Percentiles rank a stretch among this genome's conserved stretches.
phyloP scores from a whole-genome alignment of 2,113 vertebrate species.

The Leucosticte australis region DNA sequence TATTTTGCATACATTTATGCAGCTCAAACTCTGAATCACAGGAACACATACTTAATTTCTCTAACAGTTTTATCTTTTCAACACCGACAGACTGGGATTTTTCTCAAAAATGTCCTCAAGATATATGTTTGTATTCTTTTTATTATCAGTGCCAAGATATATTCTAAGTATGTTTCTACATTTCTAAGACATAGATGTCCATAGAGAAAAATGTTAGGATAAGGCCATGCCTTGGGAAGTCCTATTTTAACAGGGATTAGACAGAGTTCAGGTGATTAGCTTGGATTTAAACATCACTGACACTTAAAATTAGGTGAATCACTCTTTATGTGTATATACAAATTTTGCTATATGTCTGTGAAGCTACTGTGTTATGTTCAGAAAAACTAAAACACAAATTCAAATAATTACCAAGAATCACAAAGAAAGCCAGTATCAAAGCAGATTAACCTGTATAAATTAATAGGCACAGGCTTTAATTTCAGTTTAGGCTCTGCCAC shows the following conservation, averaged over 20 bases:
- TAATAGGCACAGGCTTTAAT: background rate
- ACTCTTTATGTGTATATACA: background rate
- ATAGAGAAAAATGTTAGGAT: background rate
- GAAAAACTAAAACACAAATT: background rate
- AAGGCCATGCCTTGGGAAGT: background rate
- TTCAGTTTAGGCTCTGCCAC: background rate
- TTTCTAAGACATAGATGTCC: background rate
- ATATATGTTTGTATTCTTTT: background rate
- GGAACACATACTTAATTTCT: background rate
- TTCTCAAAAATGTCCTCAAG: background rate
- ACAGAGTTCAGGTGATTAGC: background rate
- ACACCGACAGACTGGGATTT: background rate
- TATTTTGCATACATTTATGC: background rate
- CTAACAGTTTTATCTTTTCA: background rate
- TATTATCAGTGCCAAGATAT: background rate
- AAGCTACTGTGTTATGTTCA: background rate
- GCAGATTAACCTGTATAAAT: background rate
- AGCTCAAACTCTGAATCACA: background rate
- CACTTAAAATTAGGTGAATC: background rate
- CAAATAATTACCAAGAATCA: background rate
- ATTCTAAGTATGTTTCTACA: background rate
- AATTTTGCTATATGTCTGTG: background rate
- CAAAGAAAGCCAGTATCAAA: background rate
- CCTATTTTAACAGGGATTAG: background rate
- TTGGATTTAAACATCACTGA: background rate